Evolutionary conservation across 1,140 invertebrate species (phyloP).

Genomic region (Ephestia elutella): DNA sequence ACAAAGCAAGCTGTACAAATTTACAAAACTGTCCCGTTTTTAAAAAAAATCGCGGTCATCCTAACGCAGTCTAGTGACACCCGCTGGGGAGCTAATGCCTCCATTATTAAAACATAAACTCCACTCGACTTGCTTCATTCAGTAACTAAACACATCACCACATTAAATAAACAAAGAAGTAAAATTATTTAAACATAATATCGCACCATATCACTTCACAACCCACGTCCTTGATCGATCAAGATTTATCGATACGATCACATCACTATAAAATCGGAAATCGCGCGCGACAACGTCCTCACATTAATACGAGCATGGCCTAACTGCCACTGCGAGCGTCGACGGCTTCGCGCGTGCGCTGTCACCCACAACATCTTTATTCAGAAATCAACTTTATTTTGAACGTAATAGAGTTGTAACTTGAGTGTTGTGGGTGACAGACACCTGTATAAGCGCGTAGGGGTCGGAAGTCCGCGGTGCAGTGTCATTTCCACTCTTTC

Average conservation of each 20-base stretch:
- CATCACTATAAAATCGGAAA: constrained; percentile 30
- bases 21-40: not conserved
- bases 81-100: constrained; percentile 32
- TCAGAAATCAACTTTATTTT: constrained; percentile 21
- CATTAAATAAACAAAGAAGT: not conserved
- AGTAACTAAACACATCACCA: not conserved
- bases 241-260: constrained; percentile 22
- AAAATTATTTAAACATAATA: not conserved
- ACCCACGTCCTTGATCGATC: constrained; percentile 16
- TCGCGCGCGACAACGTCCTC: constrained; percentile 21
- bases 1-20: too few relatives aligned
- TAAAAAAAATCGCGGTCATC: not conserved
- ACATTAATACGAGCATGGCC: constrained; percentile 29
- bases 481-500: constrained; percentile 68
- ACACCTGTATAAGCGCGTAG: constrained; percentile 59
- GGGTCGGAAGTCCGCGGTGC: constrained; percentile 66
- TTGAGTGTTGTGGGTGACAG: constrained; percentile 21
- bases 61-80: constrained; percentile 16
- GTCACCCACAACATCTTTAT: not conserved
- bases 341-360: constrained; percentile 27
- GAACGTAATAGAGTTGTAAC: constrained; percentile 20
- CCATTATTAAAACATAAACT: constrained; percentile 48
- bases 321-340: constrained; percentile 40
- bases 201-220: constrained; percentile 3
- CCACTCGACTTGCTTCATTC: constrained; percentile 15